Base-by-base conservation (phyloP, 1,140 invertebrate species). In the Brachionus paranguensis region DNA sequence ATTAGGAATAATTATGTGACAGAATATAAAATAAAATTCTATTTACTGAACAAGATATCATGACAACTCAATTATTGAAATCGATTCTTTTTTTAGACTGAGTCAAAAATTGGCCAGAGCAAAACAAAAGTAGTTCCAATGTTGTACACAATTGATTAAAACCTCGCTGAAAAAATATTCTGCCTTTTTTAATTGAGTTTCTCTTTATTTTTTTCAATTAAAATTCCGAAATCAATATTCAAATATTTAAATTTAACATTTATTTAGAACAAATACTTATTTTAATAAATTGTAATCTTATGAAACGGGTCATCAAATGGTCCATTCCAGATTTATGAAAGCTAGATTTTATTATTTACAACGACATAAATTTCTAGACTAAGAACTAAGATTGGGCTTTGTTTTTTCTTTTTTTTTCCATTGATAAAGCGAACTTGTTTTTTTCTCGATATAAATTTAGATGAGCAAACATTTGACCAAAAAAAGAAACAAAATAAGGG, bases 161-260 rank as follows among this genome's bases (percentile, higher is more conserved):
- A 60, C 53, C 20, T 11, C n/a, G 17, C 53, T 60, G 53, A 60
- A 60, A 60, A 20, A 8, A 20, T 47, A 24, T 60, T 17, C 53
- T 60, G 53, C n/a, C 50, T 8, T 37, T 41, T 70, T 37, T 37
- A 70, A 70, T 70, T 70, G 33, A 70, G 37, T 70, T 70, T 37
- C 6, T 37, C 33, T 37, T 37, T 24, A 24, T 68, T 68, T 33
- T 70, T 64, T 37, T 70, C 37, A 33, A 70, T 37, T 70, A 37
- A 70, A 70, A 70, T 37, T 70, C 37, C 24, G 65, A 37, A 70
- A 74, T 74, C 70, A 74, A 74, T 41, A 74, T 43, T 43, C 37
- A 74, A 74, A 74, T 74, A 74, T 74, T 74, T 74, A 74, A 74
- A 74, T 74, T 74, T 74, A 17, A 74, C 70, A 74, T 43, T 74